Conservation (phyloP, 2,113 vertebrate species). For the Castor canadensis region DNA sequence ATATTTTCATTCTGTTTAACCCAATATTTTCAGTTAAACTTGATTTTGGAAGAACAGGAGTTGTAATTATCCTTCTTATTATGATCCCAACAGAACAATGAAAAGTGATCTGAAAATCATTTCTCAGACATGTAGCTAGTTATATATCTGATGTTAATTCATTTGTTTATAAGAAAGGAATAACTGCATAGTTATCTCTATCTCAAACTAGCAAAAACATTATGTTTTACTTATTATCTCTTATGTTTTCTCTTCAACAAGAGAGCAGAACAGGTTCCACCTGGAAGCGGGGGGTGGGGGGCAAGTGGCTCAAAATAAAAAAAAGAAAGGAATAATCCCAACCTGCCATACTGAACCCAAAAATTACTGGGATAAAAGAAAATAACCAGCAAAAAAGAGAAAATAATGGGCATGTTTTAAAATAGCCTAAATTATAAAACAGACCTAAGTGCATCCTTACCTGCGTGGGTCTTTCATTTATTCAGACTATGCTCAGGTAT, state of each 20-base stretch:
- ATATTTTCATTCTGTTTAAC: neutral
- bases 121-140: constrained; percentile 5
- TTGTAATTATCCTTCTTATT: constrained; percentile 51
- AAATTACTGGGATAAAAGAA: constrained; percentile 23
- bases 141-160: constrained; percentile 14
- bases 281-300: no score
- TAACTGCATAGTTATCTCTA: no score
- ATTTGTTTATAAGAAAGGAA: neutral
- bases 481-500: neutral
- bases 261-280: no score
- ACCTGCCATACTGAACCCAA: neutral
- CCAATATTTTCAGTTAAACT: constrained; percentile 37
- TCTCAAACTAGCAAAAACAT: no score
- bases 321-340: neutral
- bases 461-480: constrained; percentile 9
- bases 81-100: neutral
- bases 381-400: neutral
- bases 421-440: neutral
- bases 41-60: constrained; percentile 4
- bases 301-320: no score
- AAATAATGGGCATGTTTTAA: neutral
- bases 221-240: no score
- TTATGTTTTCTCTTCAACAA: no score
- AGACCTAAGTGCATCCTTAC: neutral
- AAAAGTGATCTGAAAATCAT: constrained; percentile 27